These are phyloP conservation scores for Orthosia cruda DNA, from an alignment of 2,888 invertebrate species.

Conservation along the genomic window DNA sequence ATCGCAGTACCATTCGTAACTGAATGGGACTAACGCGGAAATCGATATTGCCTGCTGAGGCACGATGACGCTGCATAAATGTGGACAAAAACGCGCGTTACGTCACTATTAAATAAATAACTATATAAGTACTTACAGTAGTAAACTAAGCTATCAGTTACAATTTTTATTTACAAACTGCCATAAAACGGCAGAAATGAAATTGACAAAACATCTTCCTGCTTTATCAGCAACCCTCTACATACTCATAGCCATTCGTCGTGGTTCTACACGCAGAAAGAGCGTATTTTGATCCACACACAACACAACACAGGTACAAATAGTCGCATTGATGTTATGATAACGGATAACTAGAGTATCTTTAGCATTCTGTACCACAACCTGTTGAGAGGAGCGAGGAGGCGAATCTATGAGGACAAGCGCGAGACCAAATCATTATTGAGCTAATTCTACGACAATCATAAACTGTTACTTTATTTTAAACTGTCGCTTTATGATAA, in stretches of 20 bases:
- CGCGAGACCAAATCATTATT: not conserved
- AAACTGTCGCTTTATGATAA: too few species aligned
- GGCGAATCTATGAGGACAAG: not conserved
- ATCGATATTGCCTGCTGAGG: constrained; percentile 12
- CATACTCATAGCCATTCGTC: not conserved
- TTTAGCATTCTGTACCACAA: not conserved
- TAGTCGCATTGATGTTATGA: not conserved
- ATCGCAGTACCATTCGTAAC: not conserved
- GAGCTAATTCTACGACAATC: too few species aligned
- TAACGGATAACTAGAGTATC: not conserved
- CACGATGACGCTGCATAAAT: constrained; percentile 33
- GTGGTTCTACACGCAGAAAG: too few species aligned
- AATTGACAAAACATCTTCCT: not conserved
- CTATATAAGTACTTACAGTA: not conserved
- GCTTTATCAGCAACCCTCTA: not conserved
- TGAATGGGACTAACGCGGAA: not conserved
- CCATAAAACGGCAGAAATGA: not conserved
- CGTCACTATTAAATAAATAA: constrained; percentile 32
- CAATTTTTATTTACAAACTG: not conserved
- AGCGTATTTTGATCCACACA: too few species aligned
- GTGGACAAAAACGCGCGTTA: constrained; percentile 20
- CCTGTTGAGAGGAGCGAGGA: too few species aligned
- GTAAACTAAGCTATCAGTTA: not conserved
- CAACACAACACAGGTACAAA: too few species aligned
- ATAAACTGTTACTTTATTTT: too few species aligned